Evolutionary conservation across 2,113 vertebrate genomes (phyloP).

Genomic region (Prunella himalayana): DNA sequence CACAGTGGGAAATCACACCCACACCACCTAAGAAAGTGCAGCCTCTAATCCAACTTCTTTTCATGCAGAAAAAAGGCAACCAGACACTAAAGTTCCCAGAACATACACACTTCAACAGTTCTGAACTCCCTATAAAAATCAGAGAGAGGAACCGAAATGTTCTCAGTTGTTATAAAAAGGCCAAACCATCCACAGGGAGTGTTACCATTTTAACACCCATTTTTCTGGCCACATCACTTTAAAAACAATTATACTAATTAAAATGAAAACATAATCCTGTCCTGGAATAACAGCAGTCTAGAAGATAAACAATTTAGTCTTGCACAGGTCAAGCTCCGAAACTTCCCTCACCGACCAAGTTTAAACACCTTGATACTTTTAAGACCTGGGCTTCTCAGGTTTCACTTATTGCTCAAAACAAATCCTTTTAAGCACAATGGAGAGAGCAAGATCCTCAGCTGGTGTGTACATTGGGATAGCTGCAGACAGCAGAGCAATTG

Average conservation of each 20-base stretch:
- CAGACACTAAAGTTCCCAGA: neutral
- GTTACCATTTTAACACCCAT: neutral
- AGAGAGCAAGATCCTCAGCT: neutral
- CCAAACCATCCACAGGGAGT: neutral
- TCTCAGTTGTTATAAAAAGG: neutral
- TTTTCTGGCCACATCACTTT: neutral
- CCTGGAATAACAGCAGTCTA: neutral
- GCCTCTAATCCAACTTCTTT: neutral
- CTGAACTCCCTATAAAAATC: neutral
- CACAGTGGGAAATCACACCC: neutral
- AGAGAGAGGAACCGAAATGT: neutral
- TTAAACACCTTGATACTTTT: conserved; percentile 60
- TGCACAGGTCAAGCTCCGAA: neutral
- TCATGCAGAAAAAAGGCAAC: neutral
- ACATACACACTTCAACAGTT: neutral
- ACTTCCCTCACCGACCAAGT: neutral
- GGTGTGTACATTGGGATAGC: neutral
- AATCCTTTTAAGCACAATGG: conserved; percentile 61
- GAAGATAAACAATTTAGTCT: conserved; percentile 55
- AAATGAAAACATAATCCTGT: neutral
- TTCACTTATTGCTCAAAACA: conserved; percentile 45
- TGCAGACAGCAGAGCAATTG: neutral
- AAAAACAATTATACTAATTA: neutral
- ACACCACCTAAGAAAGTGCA: neutral
- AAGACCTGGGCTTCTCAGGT: conserved; percentile 16